Evolutionary conservation across 2,113 vertebrate genomes (phyloP), one percentile per base, ranked within the genome.

Genomic region (Antigone vipio): DNA sequence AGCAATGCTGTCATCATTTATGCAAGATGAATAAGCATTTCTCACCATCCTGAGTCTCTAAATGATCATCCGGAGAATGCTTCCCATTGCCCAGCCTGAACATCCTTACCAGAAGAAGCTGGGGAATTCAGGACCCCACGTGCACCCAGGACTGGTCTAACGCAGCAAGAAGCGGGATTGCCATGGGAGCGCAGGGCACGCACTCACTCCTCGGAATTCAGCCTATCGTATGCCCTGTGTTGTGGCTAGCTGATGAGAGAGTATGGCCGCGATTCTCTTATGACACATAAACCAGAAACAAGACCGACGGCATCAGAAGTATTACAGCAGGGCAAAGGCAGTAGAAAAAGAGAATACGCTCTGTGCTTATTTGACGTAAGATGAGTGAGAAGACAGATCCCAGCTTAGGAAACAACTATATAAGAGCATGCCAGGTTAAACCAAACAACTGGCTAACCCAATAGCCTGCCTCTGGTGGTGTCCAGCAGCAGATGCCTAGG

Each of bases 171-270:
- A 69, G 29, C n/a, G 35, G 71, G 47, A 45, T 3, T 42, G 79
- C 16, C 14, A 24, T 0, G 1, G 45, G 63, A 77, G 38, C 1
- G 2, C 13, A 24, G 50, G 18, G 53, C 58, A 68, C 0, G 1
- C 19, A 5, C 5, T 34, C 23, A 4, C 21, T 56, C 49, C 35
- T 45, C 88, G 47, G 77, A 73, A 78, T 15, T 34, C 66, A 47
- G 74, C 34, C 67, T 42, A 8, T 52, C 5, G 0, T 13, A 30
- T 63, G 23, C 32, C 12, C 0, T 20, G 26, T 21, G 82, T 81
- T 23, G 53, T 40, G 56, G 52, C 21, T 35, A 49, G 23, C 22
- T 73, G 66, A n/a, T 29, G 45, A 50, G 55, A 81, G 40, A 62
- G 6, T 9, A 69, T 15, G 40, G 78, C 34, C 47, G 29, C 27